phyloP scores from a whole-genome alignment of 1,140 invertebrate species.

The Zaprionus lachaisei region DNA sequence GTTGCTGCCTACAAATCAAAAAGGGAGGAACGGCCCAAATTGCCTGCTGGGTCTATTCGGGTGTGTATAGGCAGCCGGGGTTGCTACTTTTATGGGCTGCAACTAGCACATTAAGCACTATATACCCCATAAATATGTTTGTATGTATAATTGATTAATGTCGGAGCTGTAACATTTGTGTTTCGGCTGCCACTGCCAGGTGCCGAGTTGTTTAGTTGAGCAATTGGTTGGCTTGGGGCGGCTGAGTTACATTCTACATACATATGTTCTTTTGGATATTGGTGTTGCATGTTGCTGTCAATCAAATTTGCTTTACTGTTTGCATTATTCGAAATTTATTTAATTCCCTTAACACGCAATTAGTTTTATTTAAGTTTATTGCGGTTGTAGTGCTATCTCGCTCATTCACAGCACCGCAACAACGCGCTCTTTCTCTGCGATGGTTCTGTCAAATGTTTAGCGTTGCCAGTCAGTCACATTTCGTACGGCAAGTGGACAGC shows the following conservation, averaged over 20 bases:
- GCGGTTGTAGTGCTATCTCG: conserved; percentile 68
- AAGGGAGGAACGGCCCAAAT: conserved; percentile 57
- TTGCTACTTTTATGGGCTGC: conserved; percentile 23
- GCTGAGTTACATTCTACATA: conserved; percentile 5
- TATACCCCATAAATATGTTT: conserved; percentile 22
- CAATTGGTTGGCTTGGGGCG: conserved; percentile 48
- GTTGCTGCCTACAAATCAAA: conserved; percentile 51
- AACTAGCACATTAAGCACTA: conserved; percentile 24
- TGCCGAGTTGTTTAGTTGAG: conserved; percentile 74
- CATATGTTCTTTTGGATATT: conserved; percentile 27
- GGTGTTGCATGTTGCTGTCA: conserved; percentile 78
- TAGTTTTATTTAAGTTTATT: conserved; percentile 83
- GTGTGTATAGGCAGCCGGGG: not conserved
- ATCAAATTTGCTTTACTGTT: conserved; percentile 81
- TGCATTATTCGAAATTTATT: conserved; percentile 81
- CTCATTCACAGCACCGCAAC: conserved; percentile 27
- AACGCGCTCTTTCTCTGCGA: conserved; percentile 26
- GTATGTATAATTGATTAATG: conserved; percentile 69
- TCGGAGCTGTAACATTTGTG: conserved; percentile 66
- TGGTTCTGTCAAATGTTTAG: conserved; percentile 70
- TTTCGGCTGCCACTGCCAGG: conserved; percentile 49
- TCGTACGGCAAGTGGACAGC: conserved; percentile 19
- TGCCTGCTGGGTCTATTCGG: conserved; percentile 40
- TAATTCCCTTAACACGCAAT: conserved; percentile 82
- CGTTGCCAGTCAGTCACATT: conserved; percentile 59